Evolutionary conservation across 2,888 invertebrate species (phyloP), one percentile per base, ranked within the genome.

Genomic region (Tromatobia lineatoria): DNA sequence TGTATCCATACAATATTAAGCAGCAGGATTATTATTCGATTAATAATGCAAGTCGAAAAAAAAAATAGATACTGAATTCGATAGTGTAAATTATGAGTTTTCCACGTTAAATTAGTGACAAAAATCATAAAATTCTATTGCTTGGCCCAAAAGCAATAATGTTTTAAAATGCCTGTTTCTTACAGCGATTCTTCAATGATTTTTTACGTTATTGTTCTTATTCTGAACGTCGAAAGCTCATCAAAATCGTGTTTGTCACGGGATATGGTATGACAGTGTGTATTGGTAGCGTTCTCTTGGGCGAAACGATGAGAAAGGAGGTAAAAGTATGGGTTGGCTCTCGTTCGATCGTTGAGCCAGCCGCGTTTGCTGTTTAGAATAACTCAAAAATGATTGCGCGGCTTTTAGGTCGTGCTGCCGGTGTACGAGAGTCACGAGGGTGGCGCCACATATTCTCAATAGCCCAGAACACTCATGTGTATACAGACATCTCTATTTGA

Each of bases 331-430:
- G 23, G 42, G 66, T 64, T 67, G 52, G 78, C 67, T 77, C 38
- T 57, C 34, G 82, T 74, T 75, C 83, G 82, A 85, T 77, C 73
- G 83, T 69, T 59, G 64, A 76, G 76, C 50, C 74, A 74, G 61
- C 66, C 82, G 75, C 86, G 87, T 79, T 84, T 85, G 79, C 88
- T 88, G 87, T 90, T 91, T 90, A 90, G 92, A 93, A 93, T 93
- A 93, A 93, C 89, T 91, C 90, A 91, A 91, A 90, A 93, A 93
- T 91, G 92, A 93, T 93, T 91, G 92, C 85, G 78, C 83, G 80
- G 64, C 81, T 83, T 69, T 80, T 82, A 77, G 54, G 52, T 45
- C 52, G 54, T n/a, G 73, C 42, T 10, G 57, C 64, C 78, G 73
- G 78, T 61, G 83, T 81, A 83, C 64, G 79, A 80, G 80, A 82